Percentiles rank a stretch among this genome's conserved stretches.
phyloP scores from a whole-genome alignment of 1,140 invertebrate species.

The Dreissena rostriformis region DNA sequence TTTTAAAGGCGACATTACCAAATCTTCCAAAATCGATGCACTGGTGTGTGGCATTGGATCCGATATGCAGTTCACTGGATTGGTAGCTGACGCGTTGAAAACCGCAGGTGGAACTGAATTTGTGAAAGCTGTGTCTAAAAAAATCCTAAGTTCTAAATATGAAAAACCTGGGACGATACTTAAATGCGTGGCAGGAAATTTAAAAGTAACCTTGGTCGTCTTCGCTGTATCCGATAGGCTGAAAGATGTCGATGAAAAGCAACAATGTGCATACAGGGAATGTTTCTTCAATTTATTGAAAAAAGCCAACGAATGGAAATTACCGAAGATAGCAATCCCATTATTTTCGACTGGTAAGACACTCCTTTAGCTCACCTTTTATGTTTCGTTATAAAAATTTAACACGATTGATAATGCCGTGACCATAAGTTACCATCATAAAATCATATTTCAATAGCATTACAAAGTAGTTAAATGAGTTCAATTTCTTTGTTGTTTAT shows the following conservation, averaged over 20 bases:
- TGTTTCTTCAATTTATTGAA: slow-evolving; percentile 1
- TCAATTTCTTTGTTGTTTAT: too few relatives aligned
- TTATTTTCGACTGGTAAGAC: slow-evolving; percentile 36
- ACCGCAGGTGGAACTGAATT: background rate
- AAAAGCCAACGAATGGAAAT: background rate
- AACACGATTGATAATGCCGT: background rate
- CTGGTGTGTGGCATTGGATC: slow-evolving; percentile 34
- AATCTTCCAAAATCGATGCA: slow-evolving; percentile 22
- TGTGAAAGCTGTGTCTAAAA: background rate
- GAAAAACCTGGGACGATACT: background rate
- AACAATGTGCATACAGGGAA: background rate
- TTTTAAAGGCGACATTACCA: slow-evolving; percentile 30
- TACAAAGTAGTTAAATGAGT: too few relatives aligned
- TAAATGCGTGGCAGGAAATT: slow-evolving; percentile 15
- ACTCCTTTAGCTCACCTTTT: background rate
- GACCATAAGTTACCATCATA: too few relatives aligned
- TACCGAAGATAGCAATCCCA: slow-evolving; percentile 29
- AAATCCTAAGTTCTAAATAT: background rate
- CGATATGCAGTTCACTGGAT: background rate
- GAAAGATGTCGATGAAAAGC: background rate
- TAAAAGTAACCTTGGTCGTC: slow-evolving; percentile 2
- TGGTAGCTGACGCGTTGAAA: slow-evolving; percentile 28
- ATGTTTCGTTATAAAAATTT: background rate
- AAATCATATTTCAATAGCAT: too few relatives aligned
- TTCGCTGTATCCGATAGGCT: slow-evolving; percentile 11